Base-by-base conservation (phyloP, 2,888 invertebrate genomes). In the Neoaliturus tenellus region DNA sequence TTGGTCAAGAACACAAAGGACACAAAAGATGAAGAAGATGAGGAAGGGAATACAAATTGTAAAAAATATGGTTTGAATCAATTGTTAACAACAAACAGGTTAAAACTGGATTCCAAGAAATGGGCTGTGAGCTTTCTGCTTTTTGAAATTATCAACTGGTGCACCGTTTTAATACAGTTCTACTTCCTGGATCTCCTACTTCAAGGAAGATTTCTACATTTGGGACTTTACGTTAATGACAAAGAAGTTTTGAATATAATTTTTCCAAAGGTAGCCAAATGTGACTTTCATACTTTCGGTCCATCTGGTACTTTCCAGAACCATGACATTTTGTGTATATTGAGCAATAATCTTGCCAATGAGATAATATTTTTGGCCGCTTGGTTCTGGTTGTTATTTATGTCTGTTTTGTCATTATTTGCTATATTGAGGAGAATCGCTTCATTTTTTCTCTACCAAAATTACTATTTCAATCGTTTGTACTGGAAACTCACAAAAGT, bases 301-400 rank as follows among this genome's bases (percentile, higher is more conserved):
- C 71, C 71, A 3, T 35, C 71, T 12, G 71, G 71, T n/a, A 28
- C 71, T 2, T 4, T 35, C 3, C 71, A 71, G n/a, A 33, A 35
- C 23, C 71, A 39, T 25, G 71, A 71, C n/a, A 33, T 20, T 39
- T 41, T 71, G 20, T 71, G 71, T 71, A 33, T 71, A 6, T n/a
- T 71, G 5, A 14, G 14, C 23, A 71, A 31, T 8, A 71, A 71
- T 39, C 39, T 71, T 4, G n/a, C 31, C 10, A 71, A 71, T 25
- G 39, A 71, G 25, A 23, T 17, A 4, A 71, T 71, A 8, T 71
- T 71, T n/a, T 14, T 39, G 6, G 25, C 31, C 14, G 23, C 41
- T 2, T 71, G 71, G 71, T 39, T 71, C 20, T 71, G 71, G 35
- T n/a, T 71, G 4, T 0, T 71, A 1, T 39, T 71, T 14, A 5